A percentile compares a stretch with the other conserved stretches of the same genome.
These are phyloP conservation scores for Poeciliopsis infans DNA, from an alignment of 2,797 vertebrate species.

Conservation along the genomic window DNA sequence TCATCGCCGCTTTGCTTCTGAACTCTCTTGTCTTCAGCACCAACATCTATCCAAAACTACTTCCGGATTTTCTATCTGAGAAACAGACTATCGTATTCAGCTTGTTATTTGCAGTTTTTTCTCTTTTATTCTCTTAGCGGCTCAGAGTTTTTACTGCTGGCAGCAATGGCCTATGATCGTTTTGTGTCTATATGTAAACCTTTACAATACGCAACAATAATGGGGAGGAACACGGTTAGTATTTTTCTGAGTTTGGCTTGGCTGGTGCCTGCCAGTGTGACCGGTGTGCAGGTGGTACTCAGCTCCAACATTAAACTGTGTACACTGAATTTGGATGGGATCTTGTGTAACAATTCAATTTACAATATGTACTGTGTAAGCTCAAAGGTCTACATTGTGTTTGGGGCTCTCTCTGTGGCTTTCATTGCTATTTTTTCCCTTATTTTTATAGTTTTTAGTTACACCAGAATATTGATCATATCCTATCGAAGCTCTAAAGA, in stretches of 20 bases:
- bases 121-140: not conserved
- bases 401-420: not conserved
- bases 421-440: not conserved
- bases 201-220: not conserved
- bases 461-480: slow-evolving; percentile 38
- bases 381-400: not conserved
- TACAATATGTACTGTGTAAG: not conserved
- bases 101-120: not conserved
- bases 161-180: not conserved
- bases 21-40: not conserved
- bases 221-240: not conserved
- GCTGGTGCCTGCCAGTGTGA: slow-evolving; percentile 17
- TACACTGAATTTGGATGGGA: slow-evolving; percentile 20
- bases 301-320: slow-evolving; percentile 10
- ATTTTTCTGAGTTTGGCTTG: slow-evolving; percentile 4
- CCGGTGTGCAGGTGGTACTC: not conserved
- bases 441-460: slow-evolving; percentile 42
- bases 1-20: not conserved
- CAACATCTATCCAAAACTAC: not conserved
- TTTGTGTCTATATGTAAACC: not conserved
- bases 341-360: slow-evolving; percentile 41
- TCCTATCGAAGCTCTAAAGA: slow-evolving; percentile 10
- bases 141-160: not conserved
- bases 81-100: not conserved
- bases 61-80: not conserved